Conservation (phyloP, 2,888 invertebrate genomes). For the Cyclophora albipunctata region DNA sequence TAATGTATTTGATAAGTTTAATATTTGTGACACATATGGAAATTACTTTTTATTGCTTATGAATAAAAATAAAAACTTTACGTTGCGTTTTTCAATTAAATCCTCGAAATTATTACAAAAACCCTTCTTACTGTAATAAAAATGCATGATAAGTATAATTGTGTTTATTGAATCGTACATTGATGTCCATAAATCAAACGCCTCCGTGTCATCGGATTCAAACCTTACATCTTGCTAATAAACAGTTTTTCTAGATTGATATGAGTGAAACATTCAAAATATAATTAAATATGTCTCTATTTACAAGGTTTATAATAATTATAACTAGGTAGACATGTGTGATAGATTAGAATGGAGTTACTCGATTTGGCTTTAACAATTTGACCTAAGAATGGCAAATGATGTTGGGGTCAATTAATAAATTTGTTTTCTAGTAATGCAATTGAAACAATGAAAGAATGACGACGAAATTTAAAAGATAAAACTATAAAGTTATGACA, state of each 20-base stretch:
- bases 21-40: constrained; percentile 60
- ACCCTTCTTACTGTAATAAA: constrained; percentile 6
- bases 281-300: constrained; percentile 55
- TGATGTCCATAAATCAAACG: constrained; percentile 64
- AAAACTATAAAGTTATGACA: too few relatives aligned
- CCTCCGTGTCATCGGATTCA: constrained; percentile 54
- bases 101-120: background rate
- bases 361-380: constrained; percentile 4
- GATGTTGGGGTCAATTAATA: too few relatives aligned
- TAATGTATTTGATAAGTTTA: constrained; percentile 35
- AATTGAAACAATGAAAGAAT: too few relatives aligned
- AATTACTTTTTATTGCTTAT: constrained; percentile 74
- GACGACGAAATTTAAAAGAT: too few relatives aligned
- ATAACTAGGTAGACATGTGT: constrained; percentile 38
- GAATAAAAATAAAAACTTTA: constrained; percentile 60
- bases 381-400: too few relatives aligned
- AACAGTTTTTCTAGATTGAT: constrained; percentile 67
- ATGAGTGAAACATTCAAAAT: constrained; percentile 71
- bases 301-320: constrained; percentile 54
- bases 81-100: constrained; percentile 29
- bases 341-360: background rate
- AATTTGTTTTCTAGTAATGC: too few relatives aligned
- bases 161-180: constrained; percentile 71
- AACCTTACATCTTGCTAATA: constrained; percentile 65
- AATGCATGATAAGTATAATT: constrained; percentile 31